Base-by-base conservation (phyloP, 2,888 invertebrate species). In the Chydorus sphaericus region DNA sequence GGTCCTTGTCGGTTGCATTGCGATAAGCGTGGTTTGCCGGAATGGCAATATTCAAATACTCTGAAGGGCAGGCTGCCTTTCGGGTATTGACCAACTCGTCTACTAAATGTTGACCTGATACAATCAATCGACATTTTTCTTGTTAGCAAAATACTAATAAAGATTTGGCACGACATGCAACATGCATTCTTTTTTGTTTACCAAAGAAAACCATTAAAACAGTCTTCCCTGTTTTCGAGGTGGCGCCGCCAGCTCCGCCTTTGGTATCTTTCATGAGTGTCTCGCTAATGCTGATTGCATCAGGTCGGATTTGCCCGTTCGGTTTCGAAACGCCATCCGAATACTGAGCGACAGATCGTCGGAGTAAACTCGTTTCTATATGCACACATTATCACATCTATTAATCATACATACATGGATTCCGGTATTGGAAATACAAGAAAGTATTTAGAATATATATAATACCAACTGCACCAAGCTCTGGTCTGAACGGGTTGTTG, bases 1-100 rank as follows among this genome's bases (percentile, higher is more conserved):
- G 65, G 1, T 67, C 67, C 56, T 71, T 70, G n/a, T 63, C 59
- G 14, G 63, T 62, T 48, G 61, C 56, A 18, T 65, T 66, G 30
- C 64, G 63, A 58, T 69, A 73, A 14, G 60, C 61, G 62, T 77
- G 75, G 23, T 65, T 63, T 52, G 67, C 60, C 2, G 77, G 76
- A 49, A 79, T 73, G 2, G 66, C 61, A 50, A 80, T 73, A 62
- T 78, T 78, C 62, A 77, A 74, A 63, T 78, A 79, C 65, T 78
- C 77, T 0, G 76, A 75, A 8, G 77, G 78, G 67, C 78, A 79
- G 14, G 76, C 75, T n/a, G 77, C 70, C 61, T 75, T 66, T 64
- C 78, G 77, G 1, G 77, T 74, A 66, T 79, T 78, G 44, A 79
- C 63, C 57, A 80, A 74, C 68, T 79, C 79, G 62, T 79, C 77